Evolutionary conservation across 1,140 invertebrate genomes (phyloP), one percentile per base, ranked within the genome.

Genomic region (Phenacoccus solenopsis): DNA sequence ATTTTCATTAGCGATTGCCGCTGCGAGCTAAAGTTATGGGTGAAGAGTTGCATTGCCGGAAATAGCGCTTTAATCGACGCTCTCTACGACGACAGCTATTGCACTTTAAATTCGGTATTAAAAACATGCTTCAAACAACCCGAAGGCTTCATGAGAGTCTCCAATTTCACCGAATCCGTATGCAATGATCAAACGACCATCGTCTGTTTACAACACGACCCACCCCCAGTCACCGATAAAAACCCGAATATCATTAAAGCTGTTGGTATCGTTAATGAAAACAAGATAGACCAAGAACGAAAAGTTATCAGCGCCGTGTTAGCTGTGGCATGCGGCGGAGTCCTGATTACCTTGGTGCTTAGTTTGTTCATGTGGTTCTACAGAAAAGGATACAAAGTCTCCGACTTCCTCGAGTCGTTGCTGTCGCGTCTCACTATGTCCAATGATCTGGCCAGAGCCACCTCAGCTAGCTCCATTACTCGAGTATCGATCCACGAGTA

Each of bases 401-500:
- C 81, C 69, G 69, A 79, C 0, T 69, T 73, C 25, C 78, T 68
- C 71, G 78, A 1, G 67, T 76, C 1, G 75, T 76, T 49, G 78
- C 78, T 20, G 76, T 80, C 71, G 76, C 80, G 12, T 78, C 79
- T 20, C 75, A 74, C 30, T 70, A 68, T 9, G 30, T 38, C 59
- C 9, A 10, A 49, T n/a, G 78, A 77, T 1, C 77, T 82, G 75
- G 79, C 79, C 1, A 78, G 79, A 1, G 80, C 80, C 1, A 79
- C 79, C 0, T 81, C 84, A 13, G 82, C 84, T 0, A 79, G 81
- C 71, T 86, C 85, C 4, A 84, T 86, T 70, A 85, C 85, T 0
- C 79, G 84, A 71, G 70, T 86, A 12, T 85, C 84, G 49, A 79
- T 86, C 1, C 82, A 85, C 75, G 85, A 87, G 74, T 88, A 87